Evolutionary conservation across 2,888 invertebrate genomes (phyloP), one percentile per base, ranked within the genome.

Genomic region (Cheilosia variabilis): DNA sequence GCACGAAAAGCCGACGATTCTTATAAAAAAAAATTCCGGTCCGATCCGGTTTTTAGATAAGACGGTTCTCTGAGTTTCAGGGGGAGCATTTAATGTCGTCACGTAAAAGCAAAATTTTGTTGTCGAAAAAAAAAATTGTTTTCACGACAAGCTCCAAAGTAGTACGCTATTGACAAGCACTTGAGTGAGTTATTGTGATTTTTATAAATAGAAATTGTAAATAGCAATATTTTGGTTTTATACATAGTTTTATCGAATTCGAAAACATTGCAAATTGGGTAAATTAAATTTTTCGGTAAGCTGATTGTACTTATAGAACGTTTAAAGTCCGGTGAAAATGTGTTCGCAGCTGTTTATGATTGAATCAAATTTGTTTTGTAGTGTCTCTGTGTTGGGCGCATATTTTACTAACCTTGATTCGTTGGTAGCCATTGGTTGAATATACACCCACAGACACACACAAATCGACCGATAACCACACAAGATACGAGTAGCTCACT

Each of bases 381-480:
- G 9, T 17, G 6, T 22, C 22, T 24, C 5, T 24, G 27, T 24
- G 13, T 52, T 52, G 52, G 13, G 4, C 19, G 2, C 50, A 50
- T 50, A 22, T 47, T 31, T 55, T 17, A 43, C 45, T 60, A 31
- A 78, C 72, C 79, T 77, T 71, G 65, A 62, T 37, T 50, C 68
- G 72, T 72, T 71, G 52, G 66, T 27, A 13, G 45, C 31, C n/a
- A 76, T 63, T 63, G 27, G 7, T 31, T 53, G 17, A 47, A 53
- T 10, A 60, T 13, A 17, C 10, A n/a, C 19, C 22, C 19, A 9
- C 0, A 34, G 19, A 47, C 22, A 69, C 17, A 66, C 34, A 47
- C 37, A 43, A 71, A 58, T 71, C 43, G 15, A 57, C 22, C 34
- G 71, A 82, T 82, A 82, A 78, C 57, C 27, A 43, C 13, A 60